Conservation (phyloP, 2,797 vertebrate genomes). For the Kryptopterus vitreolus region DNA sequence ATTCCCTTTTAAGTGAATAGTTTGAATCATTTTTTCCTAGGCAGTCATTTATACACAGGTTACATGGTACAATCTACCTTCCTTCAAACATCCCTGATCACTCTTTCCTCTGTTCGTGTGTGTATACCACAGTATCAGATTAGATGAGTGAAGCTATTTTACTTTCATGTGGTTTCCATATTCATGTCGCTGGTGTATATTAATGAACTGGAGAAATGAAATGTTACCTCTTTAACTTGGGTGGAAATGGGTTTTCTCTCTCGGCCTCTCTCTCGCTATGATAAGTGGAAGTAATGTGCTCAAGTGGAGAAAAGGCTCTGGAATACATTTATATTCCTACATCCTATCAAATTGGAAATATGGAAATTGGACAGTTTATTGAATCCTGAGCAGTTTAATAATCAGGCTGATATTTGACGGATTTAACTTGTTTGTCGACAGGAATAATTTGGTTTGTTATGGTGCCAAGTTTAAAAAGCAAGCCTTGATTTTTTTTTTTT, state of each 20-base stretch:
- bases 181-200: slow-evolving; percentile 50
- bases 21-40: no score
- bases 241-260: slow-evolving; percentile 50
- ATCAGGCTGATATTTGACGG: slow-evolving; percentile 56
- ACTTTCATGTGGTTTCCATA: slow-evolving; percentile 51
- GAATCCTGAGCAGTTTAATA: slow-evolving; percentile 55
- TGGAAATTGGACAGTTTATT: slow-evolving; percentile 61
- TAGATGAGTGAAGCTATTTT: slow-evolving; percentile 47
- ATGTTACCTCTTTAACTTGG: slow-evolving; percentile 46
- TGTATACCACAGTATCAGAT: slow-evolving; percentile 40
- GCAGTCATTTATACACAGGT: neutral
- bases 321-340: slow-evolving; percentile 58
- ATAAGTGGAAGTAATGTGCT: slow-evolving; percentile 54
- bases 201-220: slow-evolving; percentile 53
- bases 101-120: slow-evolving; percentile 22
- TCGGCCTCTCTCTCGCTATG: slow-evolving; percentile 20
- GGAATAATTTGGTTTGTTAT: slow-evolving; percentile 37
- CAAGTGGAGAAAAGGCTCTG: slow-evolving; percentile 49
- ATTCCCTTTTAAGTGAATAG: no score
- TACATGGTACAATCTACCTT: neutral
- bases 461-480: slow-evolving; percentile 27
- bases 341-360: slow-evolving; percentile 63
- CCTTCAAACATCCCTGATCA: slow-evolving; percentile 38
- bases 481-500: slow-evolving; percentile 35
- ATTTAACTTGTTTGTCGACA: slow-evolving; percentile 55